Evolutionary conservation across 2,797 vertebrate genomes (phyloP), one percentile per base, ranked within the genome.

Genomic region (Gymnothorax javanicus): DNA sequence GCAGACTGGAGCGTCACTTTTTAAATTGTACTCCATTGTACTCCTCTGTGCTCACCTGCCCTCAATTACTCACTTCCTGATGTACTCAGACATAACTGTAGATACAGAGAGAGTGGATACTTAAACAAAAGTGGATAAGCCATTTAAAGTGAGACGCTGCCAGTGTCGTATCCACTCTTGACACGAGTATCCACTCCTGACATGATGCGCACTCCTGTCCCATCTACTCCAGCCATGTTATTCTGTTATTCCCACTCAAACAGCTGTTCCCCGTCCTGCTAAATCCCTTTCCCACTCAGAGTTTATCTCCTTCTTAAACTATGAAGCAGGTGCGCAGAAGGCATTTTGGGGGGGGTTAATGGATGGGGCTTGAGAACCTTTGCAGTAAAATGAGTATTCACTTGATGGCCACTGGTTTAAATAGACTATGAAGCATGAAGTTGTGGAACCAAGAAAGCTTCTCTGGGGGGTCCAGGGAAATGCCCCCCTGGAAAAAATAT

Each of bases 11-110:
- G 73, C 15, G 33, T 77, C 43, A 20, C 33, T 43, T 43, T 43
- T 1, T 43, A 43, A 43, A 43, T 43, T 43, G 27, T 77, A 50
- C 12, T 50, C 73, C 4, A 50, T 7, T 77, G 33, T 15, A 15
- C 73, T 50, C 73, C 43, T 52, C 33, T n/a, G 13, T 77, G 43
- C 73, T 50, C 33, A 77, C 73, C 73, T 77, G 73, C 73, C 7
- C 33, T 77, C 73, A 52, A 77, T 77, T 77, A 52, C 73, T 7
- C 15, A 77, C 73, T 77, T 77, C 73, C 73, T 77, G 73, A 77
- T 20, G 33, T 6, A 17, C 13, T 77, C 73, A 0, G 33, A 77
- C 52, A 52, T 69, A 17, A 69, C 64, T 69, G 2, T 69, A 25
- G 23, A 69, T 69, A 69, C 23, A 2, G 23, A 8, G 25, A n/a